phyloP scores from a whole-genome alignment of 2,888 invertebrate genomes.

The Gastracanthus pulcherrimus region DNA sequence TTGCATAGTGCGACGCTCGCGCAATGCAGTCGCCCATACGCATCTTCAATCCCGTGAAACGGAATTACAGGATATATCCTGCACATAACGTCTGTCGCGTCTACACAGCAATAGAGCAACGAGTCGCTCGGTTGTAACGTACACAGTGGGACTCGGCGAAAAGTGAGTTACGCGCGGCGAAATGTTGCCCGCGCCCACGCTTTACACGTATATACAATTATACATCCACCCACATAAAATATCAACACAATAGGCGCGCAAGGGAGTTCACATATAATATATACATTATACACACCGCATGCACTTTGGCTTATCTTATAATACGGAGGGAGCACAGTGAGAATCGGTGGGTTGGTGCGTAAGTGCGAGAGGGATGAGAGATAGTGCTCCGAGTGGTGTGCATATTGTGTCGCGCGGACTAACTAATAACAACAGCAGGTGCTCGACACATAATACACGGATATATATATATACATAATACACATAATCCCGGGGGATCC shows the following conservation, averaged over 20 bases:
- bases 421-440: conserved; percentile 9
- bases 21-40: too few species aligned
- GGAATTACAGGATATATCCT: too few species aligned
- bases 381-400: too few species aligned
- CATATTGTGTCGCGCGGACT: not conserved
- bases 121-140: too few species aligned
- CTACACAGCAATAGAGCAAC: too few species aligned
- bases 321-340: not conserved
- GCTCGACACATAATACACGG: not conserved
- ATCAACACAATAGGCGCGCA: too few species aligned
- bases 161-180: not conserved
- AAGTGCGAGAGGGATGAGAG: too few species aligned
- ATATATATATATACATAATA: not conserved
- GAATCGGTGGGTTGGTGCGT: not conserved
- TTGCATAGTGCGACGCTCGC: too few species aligned
- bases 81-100: too few species aligned
- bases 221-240: too few species aligned
- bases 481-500: not conserved
- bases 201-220: not conserved
- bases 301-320: not conserved
- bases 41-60: too few species aligned
- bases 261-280: not conserved
- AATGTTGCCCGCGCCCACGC: too few species aligned
- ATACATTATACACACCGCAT: conserved; percentile 1
- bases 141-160: not conserved